These are phyloP conservation scores for Callimorpha dominula DNA, from an alignment of 2,888 invertebrate species.

Conservation along the genomic window DNA sequence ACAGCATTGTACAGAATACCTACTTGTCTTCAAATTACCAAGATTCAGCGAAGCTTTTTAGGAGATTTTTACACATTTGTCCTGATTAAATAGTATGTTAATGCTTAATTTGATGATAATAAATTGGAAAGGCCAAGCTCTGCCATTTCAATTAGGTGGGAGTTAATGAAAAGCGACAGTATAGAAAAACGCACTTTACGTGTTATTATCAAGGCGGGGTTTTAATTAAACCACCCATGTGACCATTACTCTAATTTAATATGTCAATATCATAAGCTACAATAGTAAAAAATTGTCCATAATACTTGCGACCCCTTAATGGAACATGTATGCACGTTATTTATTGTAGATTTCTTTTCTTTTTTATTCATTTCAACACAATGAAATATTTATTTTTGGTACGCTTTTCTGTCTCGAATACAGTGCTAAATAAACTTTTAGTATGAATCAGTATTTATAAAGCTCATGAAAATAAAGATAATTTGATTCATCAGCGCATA, in stretches of 20 bases:
- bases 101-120: conserved; percentile 47
- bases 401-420: no score
- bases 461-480: no score
- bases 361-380: neutral
- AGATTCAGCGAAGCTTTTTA: neutral
- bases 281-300: neutral
- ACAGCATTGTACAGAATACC: neutral
- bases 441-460: no score
- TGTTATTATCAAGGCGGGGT: conserved; percentile 64
- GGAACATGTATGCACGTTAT: neutral
- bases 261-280: conserved; percentile 4
- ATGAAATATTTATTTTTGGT: no score
- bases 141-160: conserved; percentile 51
- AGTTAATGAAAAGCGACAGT: conserved; percentile 65
- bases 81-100: conserved; percentile 36
- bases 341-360: neutral
- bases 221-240: conserved; percentile 67
- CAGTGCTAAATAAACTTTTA: no score
- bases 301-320: neutral
- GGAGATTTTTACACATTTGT: conserved; percentile 7
- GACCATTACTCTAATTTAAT: conserved; percentile 41
- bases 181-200: conserved; percentile 59
- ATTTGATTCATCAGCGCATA: no score
- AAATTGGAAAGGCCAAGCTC: conserved; percentile 52
- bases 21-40: neutral